Percentiles rank a stretch among this genome's conserved stretches.
phyloP scores from a whole-genome alignment of 2,113 vertebrate genomes.

The Callithrix jacchus region DNA sequence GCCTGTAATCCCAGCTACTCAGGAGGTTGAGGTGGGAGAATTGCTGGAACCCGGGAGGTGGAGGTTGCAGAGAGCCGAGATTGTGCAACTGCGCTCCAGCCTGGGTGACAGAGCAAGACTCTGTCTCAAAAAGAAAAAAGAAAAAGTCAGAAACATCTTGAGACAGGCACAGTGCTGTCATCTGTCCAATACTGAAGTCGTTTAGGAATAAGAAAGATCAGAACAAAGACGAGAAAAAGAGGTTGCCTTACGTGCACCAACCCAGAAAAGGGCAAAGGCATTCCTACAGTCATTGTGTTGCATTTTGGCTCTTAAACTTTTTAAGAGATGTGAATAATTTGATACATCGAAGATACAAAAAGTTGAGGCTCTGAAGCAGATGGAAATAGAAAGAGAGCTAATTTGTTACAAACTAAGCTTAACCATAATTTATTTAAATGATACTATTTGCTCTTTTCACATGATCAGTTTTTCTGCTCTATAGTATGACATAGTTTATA shows the following conservation, averaged over 20 bases:
- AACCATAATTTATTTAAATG: constrained; percentile 35
- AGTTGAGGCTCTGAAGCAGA: not conserved
- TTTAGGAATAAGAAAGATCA: not conserved
- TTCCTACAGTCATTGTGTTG: not conserved
- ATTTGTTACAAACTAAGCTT: not conserved
- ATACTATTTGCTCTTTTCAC: not conserved
- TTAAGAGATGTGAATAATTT: not conserved
- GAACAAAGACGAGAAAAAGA: constrained; percentile 13
- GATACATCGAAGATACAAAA: not conserved
- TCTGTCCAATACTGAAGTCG: constrained; percentile 12
- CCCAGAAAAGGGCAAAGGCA: not conserved
- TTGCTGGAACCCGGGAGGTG: no score
- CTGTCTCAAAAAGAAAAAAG: no score
- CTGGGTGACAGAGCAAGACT: no score
- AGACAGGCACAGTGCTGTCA: not conserved
- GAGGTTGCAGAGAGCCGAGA: no score
- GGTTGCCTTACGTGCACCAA: not conserved
- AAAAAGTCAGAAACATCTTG: not conserved
- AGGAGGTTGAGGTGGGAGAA: no score
- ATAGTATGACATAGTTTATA: not conserved
- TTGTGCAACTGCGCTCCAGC: no score
- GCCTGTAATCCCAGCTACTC: no score
- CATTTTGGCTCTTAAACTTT: not conserved
- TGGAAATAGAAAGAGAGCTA: not conserved
- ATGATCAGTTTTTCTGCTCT: not conserved